Conservation (phyloP, 2,888 invertebrate genomes). For the Thymelicus acteon region DNA sequence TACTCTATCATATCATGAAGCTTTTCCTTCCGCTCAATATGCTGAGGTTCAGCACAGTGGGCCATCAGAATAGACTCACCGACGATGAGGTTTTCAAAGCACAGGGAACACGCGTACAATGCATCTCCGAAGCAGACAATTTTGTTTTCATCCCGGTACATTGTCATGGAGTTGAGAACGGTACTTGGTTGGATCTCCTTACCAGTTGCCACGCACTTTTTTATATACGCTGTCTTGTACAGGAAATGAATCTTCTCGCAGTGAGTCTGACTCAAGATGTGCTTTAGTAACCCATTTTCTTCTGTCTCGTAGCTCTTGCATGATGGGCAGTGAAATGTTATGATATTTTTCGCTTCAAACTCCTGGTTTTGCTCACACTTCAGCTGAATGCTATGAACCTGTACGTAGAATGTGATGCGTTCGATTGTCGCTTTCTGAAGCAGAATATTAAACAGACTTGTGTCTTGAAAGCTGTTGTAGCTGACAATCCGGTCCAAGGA, state of each 20-base stretch:
- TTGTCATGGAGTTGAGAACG: constrained; percentile 74
- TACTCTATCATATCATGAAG: constrained; percentile 62
- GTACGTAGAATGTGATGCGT: constrained; percentile 74
- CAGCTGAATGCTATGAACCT: constrained; percentile 74
- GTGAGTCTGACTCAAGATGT: constrained; percentile 68
- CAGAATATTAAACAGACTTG: constrained; percentile 60
- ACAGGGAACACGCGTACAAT: constrained; percentile 72
- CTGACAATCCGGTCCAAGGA: constrained; percentile 72
- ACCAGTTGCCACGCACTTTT: constrained; percentile 68
- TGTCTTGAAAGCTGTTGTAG: constrained; percentile 74
- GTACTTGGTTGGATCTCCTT: constrained; percentile 78
- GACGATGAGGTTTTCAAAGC: constrained; percentile 72
- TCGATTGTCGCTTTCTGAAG: constrained; percentile 74
- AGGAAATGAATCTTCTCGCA: constrained; percentile 77
- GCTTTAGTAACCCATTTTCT: constrained; percentile 65
- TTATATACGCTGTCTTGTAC: constrained; percentile 78
- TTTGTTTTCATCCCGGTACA: constrained; percentile 78
- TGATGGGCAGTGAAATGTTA: constrained; percentile 67
- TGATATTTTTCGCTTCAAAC: constrained; percentile 56
- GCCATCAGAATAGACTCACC: constrained; percentile 76
- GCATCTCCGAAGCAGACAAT: constrained; percentile 80
- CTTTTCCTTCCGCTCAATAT: constrained; percentile 61
- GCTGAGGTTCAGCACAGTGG: constrained; percentile 64
- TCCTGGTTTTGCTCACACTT: constrained; percentile 57
- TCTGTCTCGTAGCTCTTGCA: constrained; percentile 63